Base-by-base conservation (phyloP, 2,888 invertebrate species). In the Microctonus brassicae region DNA sequence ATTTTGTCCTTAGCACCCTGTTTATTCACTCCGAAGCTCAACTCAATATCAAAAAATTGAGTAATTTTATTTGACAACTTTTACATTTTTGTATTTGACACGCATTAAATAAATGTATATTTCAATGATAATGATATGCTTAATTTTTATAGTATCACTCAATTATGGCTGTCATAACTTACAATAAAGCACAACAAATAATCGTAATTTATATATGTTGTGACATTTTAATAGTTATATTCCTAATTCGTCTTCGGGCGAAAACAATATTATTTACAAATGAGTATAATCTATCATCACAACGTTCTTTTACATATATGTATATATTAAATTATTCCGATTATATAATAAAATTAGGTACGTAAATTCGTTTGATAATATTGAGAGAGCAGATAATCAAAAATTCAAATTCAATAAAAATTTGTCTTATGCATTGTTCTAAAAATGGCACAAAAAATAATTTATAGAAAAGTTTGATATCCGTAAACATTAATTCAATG, bases 401-500 rank as follows among this genome's bases (percentile, higher is more conserved):
- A 1, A n/a, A n/a, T n/a, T n/a, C n/a, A n/a, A n/a, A n/a, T n/a
- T 20, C 17, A 47, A 47, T 47, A 9, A 17, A 47, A 47, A 47
- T n/a, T n/a, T 53, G 10, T 4, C 6, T 55, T 26, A 34, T 58
- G 9, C 2, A 62, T 62, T 62, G 13, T 29, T 52, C 2, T 7
- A 24, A 55, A 68, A 57, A 68, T 58, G 58, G 67, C 58, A 58
- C 67, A 42, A 34, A 36, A 57, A 20, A 11, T 3, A 26, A 55
- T 53, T 57, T 20, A 47, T 22, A 34, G 52, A 58, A 26, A 24
- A 29, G 20, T 34, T 55, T 9, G 1, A 33, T 42, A n/a, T 24
- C 22, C n/a, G 36, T 10, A 22, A 13, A 29, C 6, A 3, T 7
- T 20, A 22, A 61, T 60, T 10, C 5, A 63, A 55, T 39, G 29